phyloP scores from a whole-genome alignment of 2,797 vertebrate genomes.

The Hypotaenidia okinawae region DNA sequence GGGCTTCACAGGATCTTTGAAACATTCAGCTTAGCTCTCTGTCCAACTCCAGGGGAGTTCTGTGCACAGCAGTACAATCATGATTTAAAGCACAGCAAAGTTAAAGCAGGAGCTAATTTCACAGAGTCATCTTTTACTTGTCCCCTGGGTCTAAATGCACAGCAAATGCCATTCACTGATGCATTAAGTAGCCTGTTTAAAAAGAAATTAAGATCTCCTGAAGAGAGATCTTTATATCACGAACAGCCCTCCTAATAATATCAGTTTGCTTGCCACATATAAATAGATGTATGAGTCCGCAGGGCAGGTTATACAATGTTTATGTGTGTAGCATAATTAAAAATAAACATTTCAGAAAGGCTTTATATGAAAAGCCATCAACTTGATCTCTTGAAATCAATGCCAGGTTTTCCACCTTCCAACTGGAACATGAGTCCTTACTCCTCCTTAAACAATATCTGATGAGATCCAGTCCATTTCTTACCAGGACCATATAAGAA shows the following conservation, averaged over 20 bases:
- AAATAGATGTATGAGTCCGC: neutral
- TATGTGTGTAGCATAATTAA: neutral
- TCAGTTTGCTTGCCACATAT: neutral
- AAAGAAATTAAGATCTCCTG: neutral
- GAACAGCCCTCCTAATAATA: neutral
- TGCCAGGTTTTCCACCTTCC: neutral
- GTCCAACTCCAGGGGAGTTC: neutral
- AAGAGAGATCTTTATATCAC: neutral
- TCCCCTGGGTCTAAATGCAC: neutral
- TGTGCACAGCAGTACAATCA: neutral
- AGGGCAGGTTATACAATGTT: neutral
- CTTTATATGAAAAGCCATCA: neutral
- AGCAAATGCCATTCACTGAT: neutral
- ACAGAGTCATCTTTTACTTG: neutral
- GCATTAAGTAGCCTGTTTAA: neutral
- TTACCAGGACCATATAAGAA: neutral
- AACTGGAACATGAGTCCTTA: neutral
- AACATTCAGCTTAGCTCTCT: neutral
- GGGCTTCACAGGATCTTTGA: neutral
- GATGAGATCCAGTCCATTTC: neutral
- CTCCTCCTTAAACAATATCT: neutral
- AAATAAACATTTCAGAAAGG: neutral
- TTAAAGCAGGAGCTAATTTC: neutral
- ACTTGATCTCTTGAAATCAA: neutral
- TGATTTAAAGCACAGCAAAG: neutral